Base-by-base conservation (phyloP, 2,113 vertebrate genomes). In the Hoplias malabaricus region DNA sequence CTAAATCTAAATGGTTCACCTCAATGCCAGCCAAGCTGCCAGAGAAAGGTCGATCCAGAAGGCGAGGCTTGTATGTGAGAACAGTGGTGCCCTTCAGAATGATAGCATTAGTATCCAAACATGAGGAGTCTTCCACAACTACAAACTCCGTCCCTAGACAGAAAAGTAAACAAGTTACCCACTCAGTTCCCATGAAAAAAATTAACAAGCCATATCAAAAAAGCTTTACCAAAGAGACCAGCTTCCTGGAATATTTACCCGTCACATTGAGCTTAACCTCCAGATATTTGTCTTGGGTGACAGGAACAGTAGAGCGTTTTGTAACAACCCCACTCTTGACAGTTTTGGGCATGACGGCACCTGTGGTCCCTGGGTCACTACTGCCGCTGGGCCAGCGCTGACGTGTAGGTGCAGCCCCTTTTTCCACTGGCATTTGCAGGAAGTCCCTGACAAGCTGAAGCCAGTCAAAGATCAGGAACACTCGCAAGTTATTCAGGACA, bases 391-490 rank as follows among this genome's bases (percentile, higher is more conserved):
- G 87, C 59, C 87, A 82, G 29, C 85, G 80, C 29, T 92, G 92
- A 1, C 81, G 78, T 40, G 85, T 34, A 0, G 80, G 80, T 0
- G 69, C 69, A 12, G 10, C 46, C 16, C 2, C 77, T 0, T 89
- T 90, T 5, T 95, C 94, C 4, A 88, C 90, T 0, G 95, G 95
- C 40, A 93, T 90, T 0, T 83, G 90, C 0, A 99, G 84, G 78
- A 99, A 99, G 79, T 96, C 94, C 12, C 91, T 93, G 2, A 99
- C 95, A 53, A 97, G 89, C 29, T 95, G 85, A 25, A 99, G 77
- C 98, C 98, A 99, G 85, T 98, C 97, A 72, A 99, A 99, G 83
- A 99, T 98, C 31, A 99, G 91, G 77, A 99, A 98, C 0, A 99
- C 96, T 3, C 98, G 91, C 12, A 98, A 93, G 78, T 96, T 99